These are phyloP conservation scores for Pseudobourletiella spinata DNA, from an alignment of 1,140 invertebrate genomes.

Conservation along the genomic window DNA sequence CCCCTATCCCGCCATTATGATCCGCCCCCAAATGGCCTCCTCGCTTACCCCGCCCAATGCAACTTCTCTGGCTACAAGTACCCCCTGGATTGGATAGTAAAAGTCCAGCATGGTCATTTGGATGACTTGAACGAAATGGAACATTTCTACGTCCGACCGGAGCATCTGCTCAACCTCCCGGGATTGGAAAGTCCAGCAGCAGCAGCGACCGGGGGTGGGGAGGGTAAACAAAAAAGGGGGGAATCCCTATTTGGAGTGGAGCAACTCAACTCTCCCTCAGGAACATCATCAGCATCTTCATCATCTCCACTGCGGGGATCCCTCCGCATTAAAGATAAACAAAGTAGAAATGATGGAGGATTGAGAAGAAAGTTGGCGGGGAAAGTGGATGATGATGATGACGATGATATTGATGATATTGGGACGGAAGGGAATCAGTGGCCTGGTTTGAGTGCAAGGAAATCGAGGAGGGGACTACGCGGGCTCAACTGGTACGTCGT, in stretches of 20 bases:
- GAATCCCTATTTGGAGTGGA: background rate
- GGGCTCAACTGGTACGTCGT: slow-evolving; percentile 61
- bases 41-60: slow-evolving; percentile 83
- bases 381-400: background rate
- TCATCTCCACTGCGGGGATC: no score
- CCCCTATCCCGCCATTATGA: no score
- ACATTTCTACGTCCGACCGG: slow-evolving; percentile 25
- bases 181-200: background rate
- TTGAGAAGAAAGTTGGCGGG: background rate
- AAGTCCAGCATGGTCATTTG: slow-evolving; percentile 54
- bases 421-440: background rate
- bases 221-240: background rate
- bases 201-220: background rate
- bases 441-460: no score
- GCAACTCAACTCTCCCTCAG: no score
- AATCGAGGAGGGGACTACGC: background rate
- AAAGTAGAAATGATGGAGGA: slow-evolving; percentile 1
- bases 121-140: slow-evolving; percentile 18
- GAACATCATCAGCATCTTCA: no score
- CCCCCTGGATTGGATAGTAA: slow-evolving; percentile 61
- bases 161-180: background rate
- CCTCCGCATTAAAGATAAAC: slow-evolving; percentile 1
- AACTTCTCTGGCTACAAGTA: slow-evolving; percentile 92
- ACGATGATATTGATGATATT: background rate
- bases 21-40: slow-evolving; percentile 66